Percentiles rank a stretch among this genome's conserved stretches.
Conservation (phyloP, 92 coral and sea anemone species). For the Zoanthus sociatus region DNA sequence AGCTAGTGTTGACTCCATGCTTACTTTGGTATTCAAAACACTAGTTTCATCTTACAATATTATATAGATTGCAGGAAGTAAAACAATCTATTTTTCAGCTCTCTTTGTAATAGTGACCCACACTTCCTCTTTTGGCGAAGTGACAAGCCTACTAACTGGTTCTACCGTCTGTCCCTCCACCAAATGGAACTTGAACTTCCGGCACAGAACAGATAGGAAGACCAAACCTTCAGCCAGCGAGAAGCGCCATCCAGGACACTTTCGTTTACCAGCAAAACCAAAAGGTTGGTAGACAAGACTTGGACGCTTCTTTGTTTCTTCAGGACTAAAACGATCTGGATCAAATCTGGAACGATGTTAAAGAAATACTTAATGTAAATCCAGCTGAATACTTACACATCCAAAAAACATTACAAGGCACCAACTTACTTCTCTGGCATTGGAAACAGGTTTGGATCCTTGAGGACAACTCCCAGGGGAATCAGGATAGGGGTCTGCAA, state of each 20-base stretch:
- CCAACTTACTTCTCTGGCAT: slow-evolving; percentile 86
- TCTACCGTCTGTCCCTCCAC: slow-evolving; percentile 90
- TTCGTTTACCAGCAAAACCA: slow-evolving; percentile 99
- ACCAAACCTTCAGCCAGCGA: slow-evolving; percentile 87
- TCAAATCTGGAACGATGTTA: slow-evolving; percentile 80
- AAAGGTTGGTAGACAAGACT: slow-evolving; percentile 92
- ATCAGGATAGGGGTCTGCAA: slow-evolving; percentile 83
- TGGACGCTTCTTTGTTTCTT: slow-evolving; percentile 81
- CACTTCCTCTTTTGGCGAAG: slow-evolving; percentile 89
- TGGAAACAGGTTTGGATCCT: slow-evolving; percentile 86
- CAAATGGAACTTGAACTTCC: slow-evolving; percentile 85
- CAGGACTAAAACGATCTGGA: slow-evolving; percentile 93
- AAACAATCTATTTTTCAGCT: not conserved
- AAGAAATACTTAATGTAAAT: not conserved
- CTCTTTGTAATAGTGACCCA: slow-evolving; percentile 84
- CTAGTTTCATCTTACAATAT: too few relatives aligned
- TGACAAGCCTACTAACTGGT: slow-evolving; percentile 80
- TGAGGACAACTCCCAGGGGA: slow-evolving; percentile 90
- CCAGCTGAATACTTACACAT: not conserved
- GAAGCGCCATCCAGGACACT: slow-evolving; percentile 96
- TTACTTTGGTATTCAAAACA: too few relatives aligned
- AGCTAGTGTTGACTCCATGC: too few relatives aligned
- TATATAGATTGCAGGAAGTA: too few relatives aligned
- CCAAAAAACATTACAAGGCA: not conserved
- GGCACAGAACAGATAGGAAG: slow-evolving; percentile 82